These are phyloP conservation scores for Melinopterus prodromus DNA, from an alignment of 2,888 invertebrate species.

Conservation along the genomic window DNA sequence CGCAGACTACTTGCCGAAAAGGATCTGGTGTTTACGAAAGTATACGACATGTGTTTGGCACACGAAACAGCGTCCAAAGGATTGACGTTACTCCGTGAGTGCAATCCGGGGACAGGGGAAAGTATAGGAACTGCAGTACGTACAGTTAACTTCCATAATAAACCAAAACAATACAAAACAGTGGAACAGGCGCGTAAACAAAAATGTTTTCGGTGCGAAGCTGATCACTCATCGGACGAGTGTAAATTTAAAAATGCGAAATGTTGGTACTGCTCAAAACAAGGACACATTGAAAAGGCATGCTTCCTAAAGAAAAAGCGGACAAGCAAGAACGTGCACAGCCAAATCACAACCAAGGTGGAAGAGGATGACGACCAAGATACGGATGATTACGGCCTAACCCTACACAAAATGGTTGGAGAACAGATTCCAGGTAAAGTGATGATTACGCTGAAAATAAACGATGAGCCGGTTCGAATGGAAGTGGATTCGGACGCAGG, in stretches of 20 bases:
- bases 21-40: neutral
- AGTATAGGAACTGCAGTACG: no score
- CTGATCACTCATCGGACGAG: neutral
- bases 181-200: neutral
- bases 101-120: neutral
- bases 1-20: neutral
- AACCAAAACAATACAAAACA: neutral
- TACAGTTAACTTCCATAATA: neutral
- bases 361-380: neutral
- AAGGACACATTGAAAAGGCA: constrained; percentile 5
- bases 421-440: neutral
- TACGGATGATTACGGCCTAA: neutral
- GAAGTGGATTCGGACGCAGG: neutral
- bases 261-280: constrained; percentile 6
- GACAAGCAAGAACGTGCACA: neutral
- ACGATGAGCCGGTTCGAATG: neutral
- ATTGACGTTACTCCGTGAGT: neutral
- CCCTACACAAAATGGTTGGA: neutral
- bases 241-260: neutral
- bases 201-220: neutral
- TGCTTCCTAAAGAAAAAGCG: neutral
- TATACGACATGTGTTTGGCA: neutral
- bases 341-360: neutral
- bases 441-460: neutral
- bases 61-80: neutral